These are phyloP conservation scores for Eupithecia abbreviata DNA, from an alignment of 2,888 invertebrate genomes.

Conservation along the genomic window DNA sequence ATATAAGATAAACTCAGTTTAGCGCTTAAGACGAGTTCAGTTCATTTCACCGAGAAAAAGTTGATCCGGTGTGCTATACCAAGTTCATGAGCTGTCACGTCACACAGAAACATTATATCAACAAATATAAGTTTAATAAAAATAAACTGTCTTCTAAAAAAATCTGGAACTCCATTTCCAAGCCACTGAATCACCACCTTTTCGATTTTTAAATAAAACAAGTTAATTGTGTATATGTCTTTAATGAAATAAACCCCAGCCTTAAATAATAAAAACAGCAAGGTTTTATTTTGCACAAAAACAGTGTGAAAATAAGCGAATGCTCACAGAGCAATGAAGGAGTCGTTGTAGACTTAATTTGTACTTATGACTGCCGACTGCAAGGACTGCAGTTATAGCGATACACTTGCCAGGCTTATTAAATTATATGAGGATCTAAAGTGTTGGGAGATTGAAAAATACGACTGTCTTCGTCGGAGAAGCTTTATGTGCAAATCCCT, in stretches of 20 bases:
- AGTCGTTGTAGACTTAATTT: conserved; percentile 52
- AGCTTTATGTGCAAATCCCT: neutral
- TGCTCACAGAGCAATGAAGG: conserved; percentile 48
- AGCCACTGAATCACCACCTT: neutral
- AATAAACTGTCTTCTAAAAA: no score
- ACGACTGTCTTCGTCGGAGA: neutral
- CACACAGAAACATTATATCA: no score
- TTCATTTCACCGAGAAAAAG: no score
- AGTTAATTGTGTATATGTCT: neutral
- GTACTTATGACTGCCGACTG: conserved; percentile 48
- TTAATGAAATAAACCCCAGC: conserved; percentile 20
- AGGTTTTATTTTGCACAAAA: conserved; percentile 27
- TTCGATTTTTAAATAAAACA: neutral
- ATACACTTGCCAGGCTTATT: conserved; percentile 38
- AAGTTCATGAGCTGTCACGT: no score
- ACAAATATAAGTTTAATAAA: no score
- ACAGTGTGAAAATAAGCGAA: conserved; percentile 48
- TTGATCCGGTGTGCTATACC: no score
- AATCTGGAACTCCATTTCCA: neutral
- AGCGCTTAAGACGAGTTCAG: no score
- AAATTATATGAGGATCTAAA: conserved; percentile 21
- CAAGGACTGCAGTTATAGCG: conserved; percentile 48
- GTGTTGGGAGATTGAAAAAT: conserved; percentile 11
- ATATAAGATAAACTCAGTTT: no score
- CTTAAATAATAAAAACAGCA: conserved; percentile 26